These are phyloP conservation scores for Pagrus major DNA, from an alignment of 2,113 vertebrate genomes.

Conservation along the genomic window DNA sequence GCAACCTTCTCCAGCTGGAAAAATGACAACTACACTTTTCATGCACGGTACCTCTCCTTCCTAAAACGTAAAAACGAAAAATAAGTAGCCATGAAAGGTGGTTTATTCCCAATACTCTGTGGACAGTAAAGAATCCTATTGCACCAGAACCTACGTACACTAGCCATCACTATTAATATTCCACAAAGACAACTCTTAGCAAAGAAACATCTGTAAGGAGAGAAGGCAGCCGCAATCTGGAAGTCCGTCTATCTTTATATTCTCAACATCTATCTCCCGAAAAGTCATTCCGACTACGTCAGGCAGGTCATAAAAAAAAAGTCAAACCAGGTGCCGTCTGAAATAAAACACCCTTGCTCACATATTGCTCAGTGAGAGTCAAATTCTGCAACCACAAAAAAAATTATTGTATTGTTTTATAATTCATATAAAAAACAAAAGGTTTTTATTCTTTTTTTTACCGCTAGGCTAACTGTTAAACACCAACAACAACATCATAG, in stretches of 20 bases:
- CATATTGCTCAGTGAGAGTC: slow-evolving; percentile 58
- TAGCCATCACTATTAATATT: slow-evolving; percentile 70
- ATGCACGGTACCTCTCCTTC: slow-evolving; percentile 46
- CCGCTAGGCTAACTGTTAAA: slow-evolving; percentile 60
- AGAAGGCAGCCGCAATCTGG: slow-evolving; percentile 61
- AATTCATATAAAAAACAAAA: slow-evolving; percentile 49
- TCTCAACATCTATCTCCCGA: slow-evolving; percentile 25
- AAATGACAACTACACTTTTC: slow-evolving; percentile 31
- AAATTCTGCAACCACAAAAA: slow-evolving; percentile 56
- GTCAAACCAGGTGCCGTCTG: slow-evolving; percentile 38
- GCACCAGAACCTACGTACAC: slow-evolving; percentile 75
- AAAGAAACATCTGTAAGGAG: slow-evolving; percentile 53
- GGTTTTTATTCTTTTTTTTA: slow-evolving; percentile 23
- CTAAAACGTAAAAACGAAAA: slow-evolving; percentile 50
- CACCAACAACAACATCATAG: slow-evolving; percentile 52
- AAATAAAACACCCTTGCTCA: slow-evolving; percentile 37
- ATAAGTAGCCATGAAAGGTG: slow-evolving; percentile 55
- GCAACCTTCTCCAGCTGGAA: slow-evolving; percentile 28
- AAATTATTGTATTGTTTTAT: no score
- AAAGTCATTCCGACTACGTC: slow-evolving; percentile 32
- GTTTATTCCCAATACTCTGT: slow-evolving; percentile 65
- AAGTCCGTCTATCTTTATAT: slow-evolving; percentile 39
- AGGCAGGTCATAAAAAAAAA: slow-evolving; percentile 59
- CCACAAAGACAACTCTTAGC: slow-evolving; percentile 59
- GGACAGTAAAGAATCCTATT: slow-evolving; percentile 70